Percentiles rank a stretch among this genome's conserved stretches.
Evolutionary conservation across 2,888 invertebrate species (phyloP).

Genomic region (Apamea monoglypha): DNA sequence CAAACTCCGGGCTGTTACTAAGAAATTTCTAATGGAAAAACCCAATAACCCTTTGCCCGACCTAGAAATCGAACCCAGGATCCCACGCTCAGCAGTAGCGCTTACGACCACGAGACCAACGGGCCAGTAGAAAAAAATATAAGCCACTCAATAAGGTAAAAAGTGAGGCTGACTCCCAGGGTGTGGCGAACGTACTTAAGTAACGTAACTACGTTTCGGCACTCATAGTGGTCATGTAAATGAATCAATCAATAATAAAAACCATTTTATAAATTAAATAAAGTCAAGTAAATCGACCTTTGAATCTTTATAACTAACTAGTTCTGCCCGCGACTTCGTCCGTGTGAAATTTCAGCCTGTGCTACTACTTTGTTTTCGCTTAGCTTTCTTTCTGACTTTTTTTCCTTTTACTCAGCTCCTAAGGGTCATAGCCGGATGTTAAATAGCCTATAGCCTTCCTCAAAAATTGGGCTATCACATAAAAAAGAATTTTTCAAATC

Average conservation of each 20-base stretch:
- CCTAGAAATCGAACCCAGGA: too few relatives aligned
- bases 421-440: not conserved
- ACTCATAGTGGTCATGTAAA: not conserved
- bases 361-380: not conserved
- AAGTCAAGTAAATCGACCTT: not conserved
- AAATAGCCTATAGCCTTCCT: not conserved
- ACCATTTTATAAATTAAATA: conserved; percentile 6
- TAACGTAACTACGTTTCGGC: not conserved
- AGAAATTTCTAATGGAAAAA: too few relatives aligned
- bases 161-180: not conserved
- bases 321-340: not conserved
- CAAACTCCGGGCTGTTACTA: too few relatives aligned
- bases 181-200: not conserved
- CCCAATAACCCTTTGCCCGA: too few relatives aligned
- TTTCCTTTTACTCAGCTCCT: not conserved
- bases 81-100: too few relatives aligned
- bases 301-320: not conserved
- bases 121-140: not conserved
- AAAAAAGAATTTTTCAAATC: not conserved
- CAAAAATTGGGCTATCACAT: not conserved
- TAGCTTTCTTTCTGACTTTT: not conserved
- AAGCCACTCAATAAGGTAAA: not conserved
- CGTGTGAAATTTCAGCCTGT: not conserved
- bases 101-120: too few relatives aligned
- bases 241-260: not conserved